Percentiles rank a stretch among this genome's conserved stretches.
Conservation (phyloP, 1,140 invertebrate genomes). For the Plectrocnemia conspersa region DNA sequence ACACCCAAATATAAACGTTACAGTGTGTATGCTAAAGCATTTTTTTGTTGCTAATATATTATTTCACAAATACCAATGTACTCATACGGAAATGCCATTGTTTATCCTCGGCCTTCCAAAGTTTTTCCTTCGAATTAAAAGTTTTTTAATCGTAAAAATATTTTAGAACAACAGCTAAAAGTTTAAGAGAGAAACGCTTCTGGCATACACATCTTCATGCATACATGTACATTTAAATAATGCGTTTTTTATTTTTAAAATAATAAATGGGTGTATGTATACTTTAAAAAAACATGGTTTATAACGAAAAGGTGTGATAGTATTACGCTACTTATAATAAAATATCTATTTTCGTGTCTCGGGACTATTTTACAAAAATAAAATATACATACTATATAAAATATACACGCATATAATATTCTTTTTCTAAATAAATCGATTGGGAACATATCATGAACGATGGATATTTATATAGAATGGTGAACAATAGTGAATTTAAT, state of each 20-base stretch:
- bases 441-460: not conserved
- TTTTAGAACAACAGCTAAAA: not conserved
- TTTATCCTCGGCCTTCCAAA: too few species aligned
- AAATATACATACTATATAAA: not conserved
- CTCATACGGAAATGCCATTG: not conserved
- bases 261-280: too few species aligned
- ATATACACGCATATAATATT: not conserved
- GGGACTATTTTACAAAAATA: too few species aligned
- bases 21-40: not conserved
- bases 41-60: not conserved
- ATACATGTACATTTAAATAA: too few species aligned
- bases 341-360: not conserved
- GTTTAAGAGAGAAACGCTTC: too few species aligned
- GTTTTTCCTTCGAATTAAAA: too few species aligned
- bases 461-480: not conserved
- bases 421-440: not conserved
- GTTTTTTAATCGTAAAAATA: not conserved
- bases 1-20: not conserved
- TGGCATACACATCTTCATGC: too few species aligned
- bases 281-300: not conserved
- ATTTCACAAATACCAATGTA: not conserved
- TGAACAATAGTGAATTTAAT: not conserved
- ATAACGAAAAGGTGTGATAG: constrained; percentile 1
- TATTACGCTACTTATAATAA: not conserved
- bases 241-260: too few species aligned